Evolutionary conservation across 2,797 vertebrate genomes (phyloP), one percentile per base, ranked within the genome.

Genomic region (Sciurus carolinensis): DNA sequence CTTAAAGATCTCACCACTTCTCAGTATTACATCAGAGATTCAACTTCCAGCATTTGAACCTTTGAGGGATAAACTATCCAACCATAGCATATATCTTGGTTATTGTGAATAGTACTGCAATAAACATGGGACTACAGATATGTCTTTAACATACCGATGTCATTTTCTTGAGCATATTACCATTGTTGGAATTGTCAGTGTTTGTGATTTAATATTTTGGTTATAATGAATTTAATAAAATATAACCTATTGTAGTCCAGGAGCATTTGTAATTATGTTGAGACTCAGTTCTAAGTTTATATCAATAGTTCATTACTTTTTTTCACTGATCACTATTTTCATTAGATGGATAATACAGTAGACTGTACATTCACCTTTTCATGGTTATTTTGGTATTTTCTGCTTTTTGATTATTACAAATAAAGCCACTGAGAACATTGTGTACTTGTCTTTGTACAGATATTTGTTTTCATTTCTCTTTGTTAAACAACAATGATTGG

Each of bases 271-370:
- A 50, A 79, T 57, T 86, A 57, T 67, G 66, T 73, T 75, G 67
- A 66, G 57, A 36, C 36, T 67, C 44, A 36, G 36, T 80, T 87
- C 5, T 66, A 26, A 89, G 24, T 24, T 42, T 80, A 12, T 39
- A 44, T 93, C 36, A 28, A 26, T 67, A 75, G 15, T 39, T 75
- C 12, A 26, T 94, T 82, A 26, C 26, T 75, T 94, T 67, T 42
- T 54, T 18, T 94, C 82, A 39, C 47, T 94, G 52, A 80, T 24
- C 80, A 54, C 22, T 73, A 86, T 17, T 81, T 95, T 91, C 54
- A 10, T 44, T 80, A 59, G 14, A 30, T 87, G 18, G 2, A 80
- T 85, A 42, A 80, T 85, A 42, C 39, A 86, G 15, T 42, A 67
- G 24, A 90, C 30, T 86, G 54, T 86, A n/a, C 39, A 13, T 77